Evolutionary conservation across 2,797 vertebrate species (phyloP).

Genomic region (Sebastes iracundus): DNA sequence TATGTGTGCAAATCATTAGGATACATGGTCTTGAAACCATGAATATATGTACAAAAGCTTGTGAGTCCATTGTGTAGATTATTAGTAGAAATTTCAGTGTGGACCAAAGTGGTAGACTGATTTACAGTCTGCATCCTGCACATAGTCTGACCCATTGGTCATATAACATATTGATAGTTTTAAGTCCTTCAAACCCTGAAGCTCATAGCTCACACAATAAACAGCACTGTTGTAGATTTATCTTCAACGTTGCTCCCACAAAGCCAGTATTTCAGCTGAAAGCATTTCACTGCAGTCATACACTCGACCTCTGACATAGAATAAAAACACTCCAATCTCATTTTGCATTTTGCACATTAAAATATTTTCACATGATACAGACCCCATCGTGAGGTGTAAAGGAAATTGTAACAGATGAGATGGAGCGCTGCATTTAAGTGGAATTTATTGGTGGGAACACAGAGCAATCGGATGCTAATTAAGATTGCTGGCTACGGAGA

Average conservation of each 20-base stretch:
- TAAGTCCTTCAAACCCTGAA: not conserved
- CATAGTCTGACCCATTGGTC: not conserved
- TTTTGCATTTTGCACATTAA: not conserved
- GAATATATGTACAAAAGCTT: not conserved
- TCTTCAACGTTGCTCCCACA: not conserved
- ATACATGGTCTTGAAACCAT: not conserved
- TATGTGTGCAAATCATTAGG: too few relatives aligned
- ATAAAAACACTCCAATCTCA: not conserved
- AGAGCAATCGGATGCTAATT: constrained; percentile 34
- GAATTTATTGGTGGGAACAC: constrained; percentile 28
- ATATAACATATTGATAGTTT: not conserved
- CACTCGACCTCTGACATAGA: not conserved
- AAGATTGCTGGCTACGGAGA: constrained; percentile 21
- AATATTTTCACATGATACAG: not conserved
- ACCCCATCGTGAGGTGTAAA: not conserved
- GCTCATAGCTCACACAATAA: not conserved
- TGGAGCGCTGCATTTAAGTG: constrained; percentile 6
- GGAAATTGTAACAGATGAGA: constrained; percentile 12
- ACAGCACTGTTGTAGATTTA: not conserved
- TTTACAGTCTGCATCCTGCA: not conserved
- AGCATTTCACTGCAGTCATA: too few relatives aligned
- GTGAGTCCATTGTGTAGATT: not conserved
- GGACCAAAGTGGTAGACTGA: too few relatives aligned
- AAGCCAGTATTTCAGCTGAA: not conserved
- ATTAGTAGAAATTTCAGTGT: too few relatives aligned